These are phyloP conservation scores for Stegostoma tigrinum DNA, from an alignment of 2,113 vertebrate genomes.

Conservation along the genomic window DNA sequence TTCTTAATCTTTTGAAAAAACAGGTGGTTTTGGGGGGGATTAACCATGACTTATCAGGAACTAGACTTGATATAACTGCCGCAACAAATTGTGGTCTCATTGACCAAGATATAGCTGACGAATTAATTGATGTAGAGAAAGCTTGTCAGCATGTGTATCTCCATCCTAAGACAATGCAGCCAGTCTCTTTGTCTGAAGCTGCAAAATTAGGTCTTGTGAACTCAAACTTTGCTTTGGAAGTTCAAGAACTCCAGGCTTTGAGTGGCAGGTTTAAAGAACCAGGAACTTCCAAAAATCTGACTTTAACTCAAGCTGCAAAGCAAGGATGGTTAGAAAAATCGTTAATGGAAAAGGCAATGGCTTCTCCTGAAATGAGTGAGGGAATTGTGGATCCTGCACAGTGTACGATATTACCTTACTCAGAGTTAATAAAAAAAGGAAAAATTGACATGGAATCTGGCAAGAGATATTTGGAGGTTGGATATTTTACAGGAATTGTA, in stretches of 20 bases:
- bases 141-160: slow-evolving; percentile 52
- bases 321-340: slow-evolving; percentile 56
- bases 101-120: slow-evolving; percentile 52
- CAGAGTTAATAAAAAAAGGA: slow-evolving; percentile 74
- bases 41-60: slow-evolving; percentile 75
- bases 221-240: slow-evolving; percentile 48
- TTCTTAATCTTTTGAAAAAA: slow-evolving; percentile 61
- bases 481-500: slow-evolving; percentile 64
- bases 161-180: slow-evolving; percentile 56
- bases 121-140: slow-evolving; percentile 65
- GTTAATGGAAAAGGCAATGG: slow-evolving; percentile 49
- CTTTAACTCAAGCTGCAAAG: slow-evolving; percentile 59
- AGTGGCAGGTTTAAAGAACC: slow-evolving; percentile 54
- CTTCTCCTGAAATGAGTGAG: slow-evolving; percentile 50
- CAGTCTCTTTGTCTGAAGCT: slow-evolving; percentile 56
- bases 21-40: slow-evolving; percentile 84
- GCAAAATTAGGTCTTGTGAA: slow-evolving; percentile 45
- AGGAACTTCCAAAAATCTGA: slow-evolving; percentile 54
- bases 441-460: slow-evolving; percentile 82
- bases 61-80: slow-evolving; percentile 69
- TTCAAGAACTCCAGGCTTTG: slow-evolving; percentile 56
- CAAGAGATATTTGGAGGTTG: slow-evolving; percentile 75
- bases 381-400: slow-evolving; percentile 69
- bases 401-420: slow-evolving; percentile 67
- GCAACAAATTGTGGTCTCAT: slow-evolving; percentile 69